Evolutionary conservation across 2,888 invertebrate genomes (phyloP), one percentile per base, ranked within the genome.

Genomic region (Eilema sororculum): DNA sequence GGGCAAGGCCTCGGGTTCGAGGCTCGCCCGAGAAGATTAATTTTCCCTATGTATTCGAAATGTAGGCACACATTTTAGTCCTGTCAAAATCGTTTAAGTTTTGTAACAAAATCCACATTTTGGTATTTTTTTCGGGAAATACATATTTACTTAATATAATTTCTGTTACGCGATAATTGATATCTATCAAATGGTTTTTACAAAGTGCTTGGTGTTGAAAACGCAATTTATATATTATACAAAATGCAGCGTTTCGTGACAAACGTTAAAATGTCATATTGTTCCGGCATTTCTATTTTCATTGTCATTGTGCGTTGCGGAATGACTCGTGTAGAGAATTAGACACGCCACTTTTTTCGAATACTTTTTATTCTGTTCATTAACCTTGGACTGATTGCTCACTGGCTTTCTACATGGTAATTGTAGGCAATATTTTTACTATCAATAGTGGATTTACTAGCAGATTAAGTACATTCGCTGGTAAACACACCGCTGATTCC

Each of bases 371-470:
- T 81, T 72, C 76, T 82, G 79, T 85, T 83, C 75, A 82, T 80
- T 86, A 88, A 90, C 94, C 94, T 93, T 94, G 93, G 80, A 86
- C 92, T 89, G 89, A 91, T 91, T 93, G 87, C 69, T 81, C 68
- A 74, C 74, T 78, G 72, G 80, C 90, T 91, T 92, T 93, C 91
- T 85, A 87, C 62, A 84, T 84, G 79, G 69, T 68, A 65, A 84
- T 84, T 80, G 69, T 68, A 63, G 63, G 62, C 68, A 68, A 77
- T 71, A 76, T 82, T 81, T 74, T 71, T 72, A 76, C 69, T 65
- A 73, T 70, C 70, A 56, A 16, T 24, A 33, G 9, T 16, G 37
- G 22, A 62, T 22, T 22, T 62, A 62, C 37, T 22, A 37, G 22
- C 37, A 24, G 22, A 3, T 28, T 28, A 28, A 28, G 24, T 24